These are phyloP conservation scores for Ageneiosus marmoratus DNA, from an alignment of 2,113 vertebrate genomes.

Conservation along the genomic window DNA sequence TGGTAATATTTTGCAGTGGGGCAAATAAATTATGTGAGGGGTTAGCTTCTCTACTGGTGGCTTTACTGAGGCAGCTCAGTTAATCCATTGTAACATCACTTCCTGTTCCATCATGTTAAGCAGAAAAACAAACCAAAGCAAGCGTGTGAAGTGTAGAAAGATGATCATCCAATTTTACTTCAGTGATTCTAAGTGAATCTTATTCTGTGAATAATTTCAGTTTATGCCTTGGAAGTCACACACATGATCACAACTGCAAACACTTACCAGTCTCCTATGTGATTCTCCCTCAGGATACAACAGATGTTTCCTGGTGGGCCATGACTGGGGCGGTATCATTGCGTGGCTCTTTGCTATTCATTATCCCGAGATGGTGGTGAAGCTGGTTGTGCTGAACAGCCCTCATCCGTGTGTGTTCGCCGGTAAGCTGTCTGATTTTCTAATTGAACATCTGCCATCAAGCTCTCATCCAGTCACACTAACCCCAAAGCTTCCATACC, in stretches of 20 bases:
- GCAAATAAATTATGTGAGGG: neutral
- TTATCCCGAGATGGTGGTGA: conserved; percentile 95
- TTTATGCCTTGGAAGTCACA: neutral
- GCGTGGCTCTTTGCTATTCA: conserved; percentile 95
- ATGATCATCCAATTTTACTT: conserved; percentile 1
- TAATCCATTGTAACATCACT: neutral
- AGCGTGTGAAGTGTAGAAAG: conserved; percentile 13
- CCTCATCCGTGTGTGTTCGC: conserved; percentile 92
- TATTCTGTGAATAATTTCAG: neutral
- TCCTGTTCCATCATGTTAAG: neutral
- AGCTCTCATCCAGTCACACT: conserved; percentile 11
- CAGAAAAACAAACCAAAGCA: neutral
- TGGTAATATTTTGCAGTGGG: no score
- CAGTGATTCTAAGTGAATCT: neutral
- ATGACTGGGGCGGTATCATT: conserved; percentile 95
- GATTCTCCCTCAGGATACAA: conserved; percentile 82
- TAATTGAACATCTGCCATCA: conserved; percentile 39
- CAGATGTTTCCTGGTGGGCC: conserved; percentile 93
- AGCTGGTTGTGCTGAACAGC: conserved; percentile 93
- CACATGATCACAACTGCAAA: neutral
- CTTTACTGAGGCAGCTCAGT: neutral
- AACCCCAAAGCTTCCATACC: conserved; percentile 4
- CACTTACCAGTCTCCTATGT: conserved; percentile 30
- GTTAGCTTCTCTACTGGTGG: neutral
- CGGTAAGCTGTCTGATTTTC: conserved; percentile 71